Base-by-base conservation (phyloP, 2,888 invertebrate species). In the Invenusta paracnida region DNA sequence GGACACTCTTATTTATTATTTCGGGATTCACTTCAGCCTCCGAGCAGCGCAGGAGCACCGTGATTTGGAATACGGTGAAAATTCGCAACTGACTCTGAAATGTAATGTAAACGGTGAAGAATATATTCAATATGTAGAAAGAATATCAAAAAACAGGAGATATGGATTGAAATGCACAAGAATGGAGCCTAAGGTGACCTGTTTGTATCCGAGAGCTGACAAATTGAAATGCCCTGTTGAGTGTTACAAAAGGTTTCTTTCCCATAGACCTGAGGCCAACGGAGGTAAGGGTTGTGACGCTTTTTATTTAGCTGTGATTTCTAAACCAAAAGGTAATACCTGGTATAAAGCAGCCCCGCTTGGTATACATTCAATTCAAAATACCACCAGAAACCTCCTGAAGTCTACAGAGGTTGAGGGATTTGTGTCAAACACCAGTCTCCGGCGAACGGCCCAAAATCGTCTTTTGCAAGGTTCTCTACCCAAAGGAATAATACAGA, bases 391-490 rank as follows among this genome's bases (percentile, higher is more conserved):
- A 27, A 23, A 79, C 2, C 27, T 79, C 5, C 2, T 25, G 23
- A 79, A 2, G 2, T 79, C 27, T 79, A 5, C n/a, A 5, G 27
- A n/a, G 5, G 27, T 11, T 5, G n/a, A 79, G 5, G 79, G n/a
- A 25, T 84, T 67, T 81, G 28, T 84, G 81, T 81, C 25, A 79
- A 23, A 84, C 73, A 84, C n/a, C 11, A 27, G 27, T 83, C 27
- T 85, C n/a, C 29, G 82, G 13, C 27, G 85, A 85, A 85, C 25
- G n/a, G 82, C 85, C 23, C 29, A 85, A 17, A 27, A 85, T 29
- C 23, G 27, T n/a, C 79, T 79, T 25, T 27, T 79, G n/a, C 5
- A 79, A 11, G 79, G n/a, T 79, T 11, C 2, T 2, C 11, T 79
- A 2, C 79, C 79, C 5, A 27, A 79, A n/a, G 79, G 5, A 79